A percentile compares a stretch with the other conserved stretches of the same genome.
These are phyloP conservation scores for Pollenia labialis DNA, from an alignment of 2,888 invertebrate species.

Conservation along the genomic window DNA sequence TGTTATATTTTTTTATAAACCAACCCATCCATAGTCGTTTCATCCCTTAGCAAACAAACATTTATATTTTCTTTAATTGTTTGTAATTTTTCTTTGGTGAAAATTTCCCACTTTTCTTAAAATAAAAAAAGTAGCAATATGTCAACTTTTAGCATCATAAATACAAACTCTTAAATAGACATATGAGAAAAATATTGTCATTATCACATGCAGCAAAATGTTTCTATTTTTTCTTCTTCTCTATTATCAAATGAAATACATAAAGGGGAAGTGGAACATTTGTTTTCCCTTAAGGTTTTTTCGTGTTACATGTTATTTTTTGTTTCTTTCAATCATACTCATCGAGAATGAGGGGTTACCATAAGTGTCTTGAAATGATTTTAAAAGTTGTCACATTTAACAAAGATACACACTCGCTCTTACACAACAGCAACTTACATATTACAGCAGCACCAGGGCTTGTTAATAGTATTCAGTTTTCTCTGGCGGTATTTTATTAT, in stretches of 20 bases:
- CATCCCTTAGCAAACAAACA: neutral
- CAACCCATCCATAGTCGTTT: too few species aligned
- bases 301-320: constrained; percentile 16
- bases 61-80: constrained; percentile 10
- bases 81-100: constrained; percentile 4
- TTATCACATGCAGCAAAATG: constrained; percentile 63
- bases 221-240: constrained; percentile 26
- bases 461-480: constrained; percentile 14
- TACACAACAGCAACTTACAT: neutral
- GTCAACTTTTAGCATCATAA: constrained; percentile 47
- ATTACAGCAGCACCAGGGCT: neutral
- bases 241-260: neutral
- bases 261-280: constrained; percentile 26
- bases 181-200: constrained; percentile 59
- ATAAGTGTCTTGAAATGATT: constrained; percentile 64
- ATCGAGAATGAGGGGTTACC: constrained; percentile 55
- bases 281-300: constrained; percentile 64
- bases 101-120: constrained; percentile 2
- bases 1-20: too few species aligned
- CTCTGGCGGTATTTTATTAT: neutral
- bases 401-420: constrained; percentile 15
- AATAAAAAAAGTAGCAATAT: constrained; percentile 33
- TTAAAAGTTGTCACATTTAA: constrained; percentile 67
- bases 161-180: constrained; percentile 13
- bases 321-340: neutral